These are phyloP conservation scores for Shinisaurus crocodilurus DNA, from an alignment of 2,113 vertebrate genomes.

Conservation along the genomic window DNA sequence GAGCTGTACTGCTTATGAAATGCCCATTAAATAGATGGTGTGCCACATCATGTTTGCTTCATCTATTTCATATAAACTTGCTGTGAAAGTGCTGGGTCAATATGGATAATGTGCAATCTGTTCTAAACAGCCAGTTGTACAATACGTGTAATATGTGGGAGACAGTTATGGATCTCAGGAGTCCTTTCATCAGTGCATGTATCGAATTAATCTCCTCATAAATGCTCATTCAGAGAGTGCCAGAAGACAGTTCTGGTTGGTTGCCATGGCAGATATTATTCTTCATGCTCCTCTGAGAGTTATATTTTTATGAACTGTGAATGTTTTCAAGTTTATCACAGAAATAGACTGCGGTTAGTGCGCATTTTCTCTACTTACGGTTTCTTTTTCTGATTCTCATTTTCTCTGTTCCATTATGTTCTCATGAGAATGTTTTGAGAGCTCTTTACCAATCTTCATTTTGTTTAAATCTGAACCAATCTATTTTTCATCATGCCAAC, in stretches of 20 bases:
- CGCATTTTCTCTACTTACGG: conserved; percentile 20
- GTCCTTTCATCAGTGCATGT: conserved; percentile 58
- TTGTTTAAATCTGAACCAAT: conserved; percentile 17
- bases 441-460: conserved; percentile 2
- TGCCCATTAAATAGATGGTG: conserved; percentile 32
- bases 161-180: conserved; percentile 72
- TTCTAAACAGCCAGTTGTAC: conserved; percentile 64
- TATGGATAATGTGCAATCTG: conserved; percentile 60
- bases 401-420: conserved; percentile 29
- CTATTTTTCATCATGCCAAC: conserved; percentile 15
- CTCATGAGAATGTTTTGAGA: conserved; percentile 9
- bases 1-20: conserved; percentile 31
- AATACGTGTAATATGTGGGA: conserved; percentile 72
- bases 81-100: conserved; percentile 52
- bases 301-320: conserved; percentile 57
- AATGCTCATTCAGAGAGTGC: conserved; percentile 63
- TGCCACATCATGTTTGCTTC: conserved; percentile 52
- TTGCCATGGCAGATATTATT: conserved; percentile 67
- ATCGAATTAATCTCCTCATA: conserved; percentile 69
- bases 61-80: conserved; percentile 52
- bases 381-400: conserved; percentile 21
- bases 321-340: conserved; percentile 58
- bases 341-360: conserved; percentile 38
- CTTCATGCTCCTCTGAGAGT: conserved; percentile 59
- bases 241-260: conserved; percentile 59